These are phyloP conservation scores for Tachysurus vachellii DNA, from an alignment of 2,113 vertebrate species.

Conservation along the genomic window DNA sequence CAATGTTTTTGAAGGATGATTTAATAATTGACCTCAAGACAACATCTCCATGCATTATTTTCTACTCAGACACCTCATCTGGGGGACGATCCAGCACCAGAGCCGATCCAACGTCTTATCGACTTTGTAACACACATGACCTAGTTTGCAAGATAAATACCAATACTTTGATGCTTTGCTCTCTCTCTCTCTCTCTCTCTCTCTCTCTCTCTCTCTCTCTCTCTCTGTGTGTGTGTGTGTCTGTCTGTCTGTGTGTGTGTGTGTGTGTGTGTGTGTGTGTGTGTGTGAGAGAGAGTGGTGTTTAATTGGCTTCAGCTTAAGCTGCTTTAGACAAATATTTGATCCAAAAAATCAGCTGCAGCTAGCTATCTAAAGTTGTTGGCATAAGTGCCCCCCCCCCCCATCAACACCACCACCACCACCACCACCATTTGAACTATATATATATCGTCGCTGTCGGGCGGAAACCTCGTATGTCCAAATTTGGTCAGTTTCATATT, in stretches of 20 bases:
- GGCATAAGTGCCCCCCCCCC: neutral
- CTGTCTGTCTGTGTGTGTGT: neutral
- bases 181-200: neutral
- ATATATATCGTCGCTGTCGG: too few relatives aligned
- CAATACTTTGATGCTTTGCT: neutral
- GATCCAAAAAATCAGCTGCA: neutral
- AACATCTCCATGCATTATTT: conserved; percentile 11
- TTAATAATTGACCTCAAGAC: conserved; percentile 45
- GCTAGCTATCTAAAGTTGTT: neutral
- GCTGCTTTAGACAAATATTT: neutral
- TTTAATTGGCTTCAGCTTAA: neutral
- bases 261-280: neutral
- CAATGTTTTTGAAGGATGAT: conserved; percentile 30
- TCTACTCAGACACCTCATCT: conserved; percentile 19
- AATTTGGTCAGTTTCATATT: too few relatives aligned
- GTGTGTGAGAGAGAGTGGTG: conserved; percentile 2
- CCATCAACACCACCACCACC: too few relatives aligned
- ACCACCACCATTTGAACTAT: neutral
- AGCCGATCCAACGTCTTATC: neutral
- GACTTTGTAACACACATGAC: neutral
- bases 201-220: neutral
- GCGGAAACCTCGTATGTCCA: too few relatives aligned
- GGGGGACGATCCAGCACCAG: too few relatives aligned
- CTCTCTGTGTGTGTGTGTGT: neutral
- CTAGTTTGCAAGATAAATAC: neutral